Evolutionary conservation across 2,888 invertebrate genomes (phyloP).

Genomic region (Pyrrhosoma nymphula): DNA sequence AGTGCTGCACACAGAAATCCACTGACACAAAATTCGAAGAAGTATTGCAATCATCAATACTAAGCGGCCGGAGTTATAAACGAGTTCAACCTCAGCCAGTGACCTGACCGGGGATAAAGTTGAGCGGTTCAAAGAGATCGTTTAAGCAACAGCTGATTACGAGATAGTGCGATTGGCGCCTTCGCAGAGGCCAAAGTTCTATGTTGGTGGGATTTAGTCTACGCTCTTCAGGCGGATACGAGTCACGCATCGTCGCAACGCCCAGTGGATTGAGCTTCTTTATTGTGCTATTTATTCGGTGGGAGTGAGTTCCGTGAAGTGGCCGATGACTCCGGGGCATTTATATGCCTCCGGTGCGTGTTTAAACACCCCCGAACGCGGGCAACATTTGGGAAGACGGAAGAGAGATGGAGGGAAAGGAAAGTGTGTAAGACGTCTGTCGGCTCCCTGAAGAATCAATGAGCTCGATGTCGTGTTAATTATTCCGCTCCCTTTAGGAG

Average conservation of each 20-base stretch:
- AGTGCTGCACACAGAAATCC: too few species aligned
- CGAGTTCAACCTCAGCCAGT: neutral
- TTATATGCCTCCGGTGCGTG: neutral
- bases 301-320: neutral
- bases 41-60: too few species aligned
- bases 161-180: neutral
- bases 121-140: neutral
- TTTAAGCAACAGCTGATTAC: slow-evolving; percentile 20
- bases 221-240: neutral
- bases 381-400: neutral
- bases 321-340: neutral
- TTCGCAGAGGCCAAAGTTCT: neutral
- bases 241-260: neutral
- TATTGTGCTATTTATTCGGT: neutral
- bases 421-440: neutral
- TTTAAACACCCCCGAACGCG: neutral
- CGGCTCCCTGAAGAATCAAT: neutral
- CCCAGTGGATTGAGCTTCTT: neutral
- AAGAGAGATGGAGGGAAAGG: neutral
- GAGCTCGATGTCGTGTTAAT: neutral
- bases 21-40: too few species aligned
- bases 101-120: slow-evolving; percentile 29
- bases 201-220: neutral
- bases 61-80: neutral
- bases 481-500: neutral